phyloP scores from a whole-genome alignment of 2,797 vertebrate genomes.

The Lepidocolaptes lacrymiger region DNA sequence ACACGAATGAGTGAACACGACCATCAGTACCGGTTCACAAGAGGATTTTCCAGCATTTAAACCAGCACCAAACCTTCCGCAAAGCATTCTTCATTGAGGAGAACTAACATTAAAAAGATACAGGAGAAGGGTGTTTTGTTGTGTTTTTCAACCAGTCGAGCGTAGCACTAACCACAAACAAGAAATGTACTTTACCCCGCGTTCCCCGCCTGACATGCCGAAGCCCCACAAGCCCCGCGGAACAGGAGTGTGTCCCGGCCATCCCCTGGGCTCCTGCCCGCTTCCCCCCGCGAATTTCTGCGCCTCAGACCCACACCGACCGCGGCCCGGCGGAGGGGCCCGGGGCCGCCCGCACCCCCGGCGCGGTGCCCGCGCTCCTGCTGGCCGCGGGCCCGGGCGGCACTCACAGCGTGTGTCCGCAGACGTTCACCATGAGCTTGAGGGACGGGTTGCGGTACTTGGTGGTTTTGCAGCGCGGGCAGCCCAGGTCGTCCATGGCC shows the following conservation, averaged over 20 bases:
- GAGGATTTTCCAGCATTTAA: not conserved
- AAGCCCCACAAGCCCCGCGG: no score
- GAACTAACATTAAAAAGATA: not conserved
- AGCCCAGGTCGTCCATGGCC: slow-evolving; percentile 92
- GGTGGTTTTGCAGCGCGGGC: slow-evolving; percentile 96
- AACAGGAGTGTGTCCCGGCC: not conserved
- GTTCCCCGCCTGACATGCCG: accelerated
- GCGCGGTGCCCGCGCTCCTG: no score
- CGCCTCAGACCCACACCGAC: not conserved
- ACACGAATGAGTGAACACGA: accelerated
- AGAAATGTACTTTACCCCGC: accelerated
- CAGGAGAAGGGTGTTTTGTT: not conserved
- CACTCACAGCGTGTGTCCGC: slow-evolving; percentile 98
- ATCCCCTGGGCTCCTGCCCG: accelerated
- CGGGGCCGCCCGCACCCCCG: no score
- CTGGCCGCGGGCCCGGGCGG: not conserved
- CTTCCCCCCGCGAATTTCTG: not conserved
- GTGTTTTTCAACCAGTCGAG: not conserved
- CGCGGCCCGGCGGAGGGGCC: no score
- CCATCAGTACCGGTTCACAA: not conserved
- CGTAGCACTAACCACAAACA: not conserved
- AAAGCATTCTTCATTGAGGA: not conserved
- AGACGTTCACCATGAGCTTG: slow-evolving; percentile 98
- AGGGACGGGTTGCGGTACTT: slow-evolving; percentile 96
- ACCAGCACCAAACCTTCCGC: not conserved